Evolutionary conservation across 2,113 vertebrate species (phyloP).

Genomic region (Chaenocephalus aceratus): DNA sequence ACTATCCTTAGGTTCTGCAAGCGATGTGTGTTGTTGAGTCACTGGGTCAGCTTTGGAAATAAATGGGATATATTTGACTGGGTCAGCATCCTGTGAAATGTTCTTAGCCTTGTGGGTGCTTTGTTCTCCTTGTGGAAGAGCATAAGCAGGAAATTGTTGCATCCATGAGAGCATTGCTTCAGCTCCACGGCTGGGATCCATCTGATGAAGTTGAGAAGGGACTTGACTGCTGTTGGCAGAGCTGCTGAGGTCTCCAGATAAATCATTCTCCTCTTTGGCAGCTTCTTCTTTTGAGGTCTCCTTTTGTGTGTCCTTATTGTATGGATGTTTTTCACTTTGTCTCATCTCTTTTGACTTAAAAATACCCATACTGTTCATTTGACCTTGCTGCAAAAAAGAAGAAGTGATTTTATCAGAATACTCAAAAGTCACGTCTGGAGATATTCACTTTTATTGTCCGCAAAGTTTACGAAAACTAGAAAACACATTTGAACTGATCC

Average conservation of each 20-base stretch:
- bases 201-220: neutral
- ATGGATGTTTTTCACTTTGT: neutral
- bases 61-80: neutral
- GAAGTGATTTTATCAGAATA: neutral
- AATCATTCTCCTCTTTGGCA: neutral
- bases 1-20: neutral
- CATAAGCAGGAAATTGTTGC: neutral
- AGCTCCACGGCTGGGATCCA: neutral
- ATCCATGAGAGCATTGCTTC: slow-evolving; percentile 5
- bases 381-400: neutral
- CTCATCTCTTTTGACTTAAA: neutral
- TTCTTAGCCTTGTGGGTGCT: neutral
- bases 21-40: neutral
- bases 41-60: neutral
- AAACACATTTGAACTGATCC: neutral
- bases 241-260: neutral
- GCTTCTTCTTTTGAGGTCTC: neutral
- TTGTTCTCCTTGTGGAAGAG: slow-evolving; percentile 1
- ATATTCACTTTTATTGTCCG: neutral
- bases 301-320: neutral
- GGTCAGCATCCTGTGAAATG: neutral
- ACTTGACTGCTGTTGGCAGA: neutral
- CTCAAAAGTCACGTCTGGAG: neutral
- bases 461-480: neutral
- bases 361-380: slow-evolving; percentile 3